phyloP scores from a whole-genome alignment of 2,888 invertebrate genomes.

The Chrysolina haemoptera region DNA sequence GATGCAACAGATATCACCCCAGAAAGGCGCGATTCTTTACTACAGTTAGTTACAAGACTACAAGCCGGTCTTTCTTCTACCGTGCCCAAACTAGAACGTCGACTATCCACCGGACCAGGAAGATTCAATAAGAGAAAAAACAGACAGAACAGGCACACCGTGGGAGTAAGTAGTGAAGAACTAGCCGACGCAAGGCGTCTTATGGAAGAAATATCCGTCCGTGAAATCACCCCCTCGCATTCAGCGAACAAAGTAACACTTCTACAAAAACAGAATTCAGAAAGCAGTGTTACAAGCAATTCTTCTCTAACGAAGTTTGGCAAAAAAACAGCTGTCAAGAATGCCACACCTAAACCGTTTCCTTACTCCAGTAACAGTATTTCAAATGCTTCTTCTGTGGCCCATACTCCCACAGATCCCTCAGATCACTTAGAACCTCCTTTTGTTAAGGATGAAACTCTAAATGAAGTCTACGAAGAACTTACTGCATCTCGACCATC shows the following conservation, averaged over 20 bases:
- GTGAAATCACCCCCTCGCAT: constrained; percentile 61
- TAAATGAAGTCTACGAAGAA: constrained; percentile 40
- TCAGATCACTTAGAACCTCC: constrained; percentile 62
- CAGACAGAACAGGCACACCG: constrained; percentile 83
- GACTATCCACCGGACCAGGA: constrained; percentile 66
- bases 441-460: constrained; percentile 63
- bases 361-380: constrained; percentile 61
- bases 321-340: constrained; percentile 62
- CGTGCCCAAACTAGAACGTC: constrained; percentile 67
- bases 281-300: constrained; percentile 65
- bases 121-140: constrained; percentile 74
- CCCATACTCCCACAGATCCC: constrained; percentile 67
- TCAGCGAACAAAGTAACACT: constrained; percentile 51
- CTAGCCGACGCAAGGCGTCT: constrained; percentile 84
- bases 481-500: background rate
- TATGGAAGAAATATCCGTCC: constrained; percentile 77
- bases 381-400: constrained; percentile 63
- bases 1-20: constrained; percentile 69
- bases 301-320: constrained; percentile 54
- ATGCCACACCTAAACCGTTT: constrained; percentile 69
- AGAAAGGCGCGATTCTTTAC: constrained; percentile 85
- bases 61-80: constrained; percentile 70
- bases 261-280: constrained; percentile 71
- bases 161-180: constrained; percentile 87
- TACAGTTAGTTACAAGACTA: constrained; percentile 82